Conservation (phyloP, 2,113 vertebrate genomes). For the Pogonocichla stellata region DNA sequence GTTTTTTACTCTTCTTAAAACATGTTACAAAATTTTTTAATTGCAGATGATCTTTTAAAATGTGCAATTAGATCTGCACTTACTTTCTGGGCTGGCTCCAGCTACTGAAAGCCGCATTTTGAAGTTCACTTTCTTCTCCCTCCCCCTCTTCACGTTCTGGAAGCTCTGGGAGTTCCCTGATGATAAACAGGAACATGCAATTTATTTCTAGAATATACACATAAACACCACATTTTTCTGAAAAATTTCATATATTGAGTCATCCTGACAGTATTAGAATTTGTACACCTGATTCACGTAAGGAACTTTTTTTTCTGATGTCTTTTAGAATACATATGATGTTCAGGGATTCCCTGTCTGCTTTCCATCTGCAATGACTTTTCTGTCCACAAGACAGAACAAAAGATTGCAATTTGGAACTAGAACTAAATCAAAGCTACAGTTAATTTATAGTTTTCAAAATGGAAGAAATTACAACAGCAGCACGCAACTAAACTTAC, state of each 20-base stretch:
- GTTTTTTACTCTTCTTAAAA: neutral
- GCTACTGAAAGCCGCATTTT: slow-evolving; percentile 81
- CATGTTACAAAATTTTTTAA: neutral
- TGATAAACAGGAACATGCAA: neutral
- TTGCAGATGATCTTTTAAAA: neutral
- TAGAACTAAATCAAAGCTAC: neutral
- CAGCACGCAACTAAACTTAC: neutral
- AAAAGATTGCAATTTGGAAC: neutral
- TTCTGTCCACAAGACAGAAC: neutral
- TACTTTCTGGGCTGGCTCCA: slow-evolving; percentile 94
- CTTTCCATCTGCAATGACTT: neutral
- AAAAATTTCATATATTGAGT: neutral
- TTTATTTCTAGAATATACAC: neutral
- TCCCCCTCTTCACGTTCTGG: slow-evolving; percentile 97
- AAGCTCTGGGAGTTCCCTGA: slow-evolving; percentile 82
- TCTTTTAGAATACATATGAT: neutral
- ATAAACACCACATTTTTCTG: neutral
- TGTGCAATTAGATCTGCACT: slow-evolving; percentile 3
- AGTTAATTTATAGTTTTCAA: neutral
- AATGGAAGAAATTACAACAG: neutral
- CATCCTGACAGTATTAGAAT: neutral
- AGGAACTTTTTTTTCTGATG: neutral
- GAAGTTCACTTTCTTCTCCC: slow-evolving; percentile 93
- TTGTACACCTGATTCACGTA: neutral
- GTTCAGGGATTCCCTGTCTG: neutral